Percentiles rank a stretch among this genome's conserved stretches.
Evolutionary conservation across 2,797 vertebrate genomes (phyloP).

Genomic region (Tinamus major): DNA sequence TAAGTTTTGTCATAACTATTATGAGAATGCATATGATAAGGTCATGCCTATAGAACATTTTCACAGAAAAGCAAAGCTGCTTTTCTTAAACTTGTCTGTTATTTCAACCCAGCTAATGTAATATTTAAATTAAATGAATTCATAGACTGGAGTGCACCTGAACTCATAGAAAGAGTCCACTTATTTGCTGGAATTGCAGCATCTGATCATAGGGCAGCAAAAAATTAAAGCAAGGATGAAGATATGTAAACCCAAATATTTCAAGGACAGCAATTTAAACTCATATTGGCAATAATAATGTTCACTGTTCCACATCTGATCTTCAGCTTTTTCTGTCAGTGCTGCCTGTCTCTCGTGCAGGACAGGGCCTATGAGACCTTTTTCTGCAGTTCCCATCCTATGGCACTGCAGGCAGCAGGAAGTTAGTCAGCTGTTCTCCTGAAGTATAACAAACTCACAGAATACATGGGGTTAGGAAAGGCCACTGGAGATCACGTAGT

Average conservation of each 20-base stretch:
- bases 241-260: slow-evolving; percentile 70
- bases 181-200: background rate
- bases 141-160: accelerated
- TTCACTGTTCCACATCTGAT: slow-evolving; percentile 49
- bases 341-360: background rate
- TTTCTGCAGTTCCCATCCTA: background rate
- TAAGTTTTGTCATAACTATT: background rate
- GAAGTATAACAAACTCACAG: background rate
- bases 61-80: background rate
- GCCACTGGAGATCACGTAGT: background rate
- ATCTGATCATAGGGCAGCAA: slow-evolving; percentile 1
- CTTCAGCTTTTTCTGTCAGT: slow-evolving; percentile 37
- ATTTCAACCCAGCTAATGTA: background rate
- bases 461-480: background rate
- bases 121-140: background rate
- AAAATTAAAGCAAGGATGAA: slow-evolving; percentile 23
- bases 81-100: background rate
- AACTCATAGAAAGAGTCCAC: background rate
- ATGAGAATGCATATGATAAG: background rate
- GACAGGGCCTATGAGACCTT: accelerated
- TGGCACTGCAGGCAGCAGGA: background rate
- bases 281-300: slow-evolving; percentile 55
- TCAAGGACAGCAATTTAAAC: slow-evolving; percentile 63
- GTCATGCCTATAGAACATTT: background rate
- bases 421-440: background rate